Base-by-base conservation (phyloP, 92 coral and sea anemone genomes). In the Pocillopora meandrina region DNA sequence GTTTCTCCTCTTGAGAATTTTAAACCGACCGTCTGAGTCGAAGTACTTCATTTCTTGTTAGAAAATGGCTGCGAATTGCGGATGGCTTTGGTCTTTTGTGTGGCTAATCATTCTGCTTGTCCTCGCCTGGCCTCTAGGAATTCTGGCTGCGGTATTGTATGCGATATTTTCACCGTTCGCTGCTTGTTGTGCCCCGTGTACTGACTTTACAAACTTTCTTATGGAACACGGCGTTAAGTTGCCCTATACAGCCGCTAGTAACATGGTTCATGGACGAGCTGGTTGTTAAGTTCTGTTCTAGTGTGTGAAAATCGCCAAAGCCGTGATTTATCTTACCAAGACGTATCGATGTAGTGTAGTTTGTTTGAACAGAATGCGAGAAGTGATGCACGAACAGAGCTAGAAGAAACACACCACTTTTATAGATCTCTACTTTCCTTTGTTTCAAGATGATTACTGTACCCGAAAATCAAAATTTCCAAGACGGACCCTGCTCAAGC, bases 81-180 rank as follows among this genome's bases (percentile, higher is more conserved):
- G 97, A 19, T 94, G 98, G 99, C 71, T 94, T 70, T 96, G 99
- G 99, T 94, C 98, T 58, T 88, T 96, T 70, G 73, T 94, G 65
- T 94, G 97, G 99, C 65, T 96, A 57, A 56, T 94, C 33, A 72
- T 91, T 76, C 91, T 96, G 13, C 57, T 96, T 35, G 88, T 86
- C 19, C 42, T 96, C 3, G 99, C 97, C 36, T 96, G 99, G 99
- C 99, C 98, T 2, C 82, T 94, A 57, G 99, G 98, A 4, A 93
- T 94, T 70, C 72, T 92, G 26, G 99, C 98, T 33, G 99, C 98
- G 9, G 95, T 96, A 31, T 75, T 96, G 75, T 96, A 96, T 84
- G 98, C 98, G 71, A 65, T 94, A 61, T 89, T 96, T 75, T 94
- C 98, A 60, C 98, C 98, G 34, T 96, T 96, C 59, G 91, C 98